Percentiles rank a stretch among this genome's conserved stretches.
phyloP scores from a whole-genome alignment of 2,888 invertebrate genomes.

The Drosophila neonasuta region DNA sequence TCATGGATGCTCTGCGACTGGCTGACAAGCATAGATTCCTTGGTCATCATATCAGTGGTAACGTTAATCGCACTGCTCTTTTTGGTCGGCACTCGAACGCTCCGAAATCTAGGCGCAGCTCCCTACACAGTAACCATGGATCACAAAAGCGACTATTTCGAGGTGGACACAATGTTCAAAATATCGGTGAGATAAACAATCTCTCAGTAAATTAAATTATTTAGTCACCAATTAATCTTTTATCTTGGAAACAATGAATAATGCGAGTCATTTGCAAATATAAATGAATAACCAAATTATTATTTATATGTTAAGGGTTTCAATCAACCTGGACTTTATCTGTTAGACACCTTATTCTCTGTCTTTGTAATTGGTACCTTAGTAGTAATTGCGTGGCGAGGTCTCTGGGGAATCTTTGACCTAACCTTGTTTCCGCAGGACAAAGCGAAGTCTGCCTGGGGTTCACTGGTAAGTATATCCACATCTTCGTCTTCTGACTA shows the following conservation, averaged over 20 bases:
- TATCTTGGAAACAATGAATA: background rate
- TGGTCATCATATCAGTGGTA: constrained; percentile 84
- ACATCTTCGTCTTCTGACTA: background rate
- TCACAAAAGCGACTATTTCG: constrained; percentile 89
- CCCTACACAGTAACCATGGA: constrained; percentile 91
- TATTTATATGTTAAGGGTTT: constrained; percentile 84
- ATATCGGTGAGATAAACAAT: constrained; percentile 83
- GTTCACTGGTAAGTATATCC: constrained; percentile 88
- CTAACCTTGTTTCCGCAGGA: constrained; percentile 90
- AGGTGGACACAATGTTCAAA: constrained; percentile 92
- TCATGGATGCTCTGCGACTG: constrained; percentile 89
- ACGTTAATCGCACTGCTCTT: constrained; percentile 87
- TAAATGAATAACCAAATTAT: background rate
- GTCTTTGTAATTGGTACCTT: constrained; percentile 91
- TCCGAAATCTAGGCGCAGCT: constrained; percentile 91
- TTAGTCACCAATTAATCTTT: too few relatives aligned
- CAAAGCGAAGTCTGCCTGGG: constrained; percentile 87
- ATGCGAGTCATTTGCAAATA: background rate
- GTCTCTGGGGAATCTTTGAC: constrained; percentile 92
- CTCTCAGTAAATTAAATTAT: too few relatives aligned
- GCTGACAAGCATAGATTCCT: constrained; percentile 85
- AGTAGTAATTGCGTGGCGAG: constrained; percentile 94
- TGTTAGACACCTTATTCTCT: constrained; percentile 93
- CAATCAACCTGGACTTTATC: constrained; percentile 87
- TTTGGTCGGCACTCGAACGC: constrained; percentile 86